These are phyloP conservation scores for Sinocyclocheilus anshuiensis DNA, from an alignment of 2,113 vertebrate genomes.

Conservation along the genomic window DNA sequence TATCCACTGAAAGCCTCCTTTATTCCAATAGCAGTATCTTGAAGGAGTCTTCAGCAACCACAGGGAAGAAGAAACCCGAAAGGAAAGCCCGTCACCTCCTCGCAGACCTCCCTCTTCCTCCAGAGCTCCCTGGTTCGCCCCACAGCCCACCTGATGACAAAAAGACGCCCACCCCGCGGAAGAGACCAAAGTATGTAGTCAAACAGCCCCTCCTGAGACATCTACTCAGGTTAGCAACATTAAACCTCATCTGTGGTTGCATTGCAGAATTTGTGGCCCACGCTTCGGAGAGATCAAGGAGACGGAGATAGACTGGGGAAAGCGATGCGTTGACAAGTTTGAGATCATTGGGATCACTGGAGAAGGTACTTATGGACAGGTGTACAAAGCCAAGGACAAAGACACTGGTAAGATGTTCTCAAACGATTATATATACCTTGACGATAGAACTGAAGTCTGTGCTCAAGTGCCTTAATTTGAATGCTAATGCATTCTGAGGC, in stretches of 20 bases:
- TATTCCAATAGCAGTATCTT: conserved; percentile 68
- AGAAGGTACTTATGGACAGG: conserved; percentile 96
- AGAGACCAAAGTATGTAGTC: conserved; percentile 88
- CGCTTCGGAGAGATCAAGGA: conserved; percentile 96
- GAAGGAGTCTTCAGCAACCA: conserved; percentile 78
- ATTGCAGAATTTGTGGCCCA: conserved; percentile 92
- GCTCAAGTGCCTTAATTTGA: background rate
- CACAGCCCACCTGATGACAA: conserved; percentile 89
- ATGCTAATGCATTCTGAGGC: background rate
- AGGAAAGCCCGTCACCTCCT: conserved; percentile 88
- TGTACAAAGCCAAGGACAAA: conserved; percentile 99
- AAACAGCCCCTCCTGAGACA: background rate
- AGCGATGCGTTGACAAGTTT: conserved; percentile 97
- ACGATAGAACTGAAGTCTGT: background rate
- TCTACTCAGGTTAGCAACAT: background rate
- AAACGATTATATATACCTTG: background rate
- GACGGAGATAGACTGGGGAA: conserved; percentile 96
- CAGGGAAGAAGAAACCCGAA: conserved; percentile 88
- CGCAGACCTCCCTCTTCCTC: conserved; percentile 90
- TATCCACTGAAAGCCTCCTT: background rate
- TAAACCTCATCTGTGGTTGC: background rate
- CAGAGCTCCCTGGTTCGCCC: conserved; percentile 81
- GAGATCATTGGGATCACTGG: conserved; percentile 98
- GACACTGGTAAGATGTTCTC: conserved; percentile 84
- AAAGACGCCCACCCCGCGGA: conserved; percentile 77